A percentile compares a stretch with the other conserved stretches of the same genome.
These are phyloP conservation scores for Melieria picta DNA, from an alignment of 2,888 invertebrate species.

Conservation along the genomic window DNA sequence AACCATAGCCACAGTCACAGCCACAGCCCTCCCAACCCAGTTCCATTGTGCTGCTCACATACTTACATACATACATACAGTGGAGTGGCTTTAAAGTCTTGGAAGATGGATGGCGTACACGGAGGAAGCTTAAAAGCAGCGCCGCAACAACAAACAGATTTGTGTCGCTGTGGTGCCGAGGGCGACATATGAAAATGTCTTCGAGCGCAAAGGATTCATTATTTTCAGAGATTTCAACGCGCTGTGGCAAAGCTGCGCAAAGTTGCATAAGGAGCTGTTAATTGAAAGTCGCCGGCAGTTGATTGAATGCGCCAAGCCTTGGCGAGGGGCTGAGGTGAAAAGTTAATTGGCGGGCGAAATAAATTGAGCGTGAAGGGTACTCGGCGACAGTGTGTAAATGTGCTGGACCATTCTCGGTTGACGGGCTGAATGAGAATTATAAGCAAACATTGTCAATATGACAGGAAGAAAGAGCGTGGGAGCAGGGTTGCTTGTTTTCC, in stretches of 20 bases:
- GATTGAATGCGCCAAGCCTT: slow-evolving; percentile 5
- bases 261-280: slow-evolving; percentile 21
- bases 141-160: not conserved
- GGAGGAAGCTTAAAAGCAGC: slow-evolving; percentile 7
- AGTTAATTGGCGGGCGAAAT: slow-evolving; percentile 14
- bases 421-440: too few species aligned
- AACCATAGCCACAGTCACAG: not conserved
- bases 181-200: slow-evolving; percentile 17
- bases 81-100: not conserved
- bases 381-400: not conserved
- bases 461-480: too few species aligned
- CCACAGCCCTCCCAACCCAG: too few species aligned
- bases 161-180: slow-evolving; percentile 1
- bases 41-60: not conserved
- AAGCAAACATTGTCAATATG: too few species aligned
- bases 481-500: not conserved
- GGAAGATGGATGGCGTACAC: slow-evolving; percentile 10
- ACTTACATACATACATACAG: not conserved
- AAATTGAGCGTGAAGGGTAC: slow-evolving; percentile 16
- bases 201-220: slow-evolving; percentile 22
- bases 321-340: not conserved
- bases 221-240: slow-evolving; percentile 16
- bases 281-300: slow-evolving; percentile 20
- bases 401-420: too few species aligned
- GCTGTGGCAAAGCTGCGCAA: not conserved